These are phyloP conservation scores for Zaprionus tsacasi DNA, from an alignment of 1,140 invertebrate species.

Conservation along the genomic window DNA sequence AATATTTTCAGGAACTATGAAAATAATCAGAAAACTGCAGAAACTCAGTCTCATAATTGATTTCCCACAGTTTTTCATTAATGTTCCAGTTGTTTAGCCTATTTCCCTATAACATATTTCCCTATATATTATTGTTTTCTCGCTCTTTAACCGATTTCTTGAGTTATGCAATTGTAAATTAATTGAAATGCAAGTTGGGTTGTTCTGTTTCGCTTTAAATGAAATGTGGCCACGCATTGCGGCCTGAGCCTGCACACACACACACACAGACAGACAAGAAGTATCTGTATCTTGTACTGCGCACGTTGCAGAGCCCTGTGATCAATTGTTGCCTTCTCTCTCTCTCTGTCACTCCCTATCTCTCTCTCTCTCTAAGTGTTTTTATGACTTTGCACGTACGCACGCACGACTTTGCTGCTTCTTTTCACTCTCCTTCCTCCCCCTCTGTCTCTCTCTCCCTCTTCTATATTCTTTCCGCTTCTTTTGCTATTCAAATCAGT, in stretches of 20 bases:
- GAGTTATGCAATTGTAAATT: slow-evolving; percentile 59
- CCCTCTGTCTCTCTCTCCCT: background rate
- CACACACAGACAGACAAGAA: slow-evolving; percentile 4
- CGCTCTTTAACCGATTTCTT: background rate
- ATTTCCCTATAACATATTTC: background rate
- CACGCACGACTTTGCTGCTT: slow-evolving; percentile 4
- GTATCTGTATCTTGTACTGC: slow-evolving; percentile 27
- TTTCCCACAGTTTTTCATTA: background rate
- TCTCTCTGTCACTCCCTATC: no score
- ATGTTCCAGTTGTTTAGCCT: background rate
- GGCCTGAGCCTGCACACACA: slow-evolving; percentile 34
- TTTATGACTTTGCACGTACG: slow-evolving; percentile 71
- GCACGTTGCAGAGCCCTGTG: slow-evolving; percentile 32
- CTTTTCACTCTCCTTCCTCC: background rate
- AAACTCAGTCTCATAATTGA: background rate
- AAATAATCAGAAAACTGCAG: no score
- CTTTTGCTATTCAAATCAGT: slow-evolving; percentile 33
- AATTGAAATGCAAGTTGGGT: slow-evolving; percentile 68
- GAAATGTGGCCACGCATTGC: slow-evolving; percentile 71
- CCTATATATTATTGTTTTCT: background rate
- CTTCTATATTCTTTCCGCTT: background rate
- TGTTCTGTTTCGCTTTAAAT: slow-evolving; percentile 49
- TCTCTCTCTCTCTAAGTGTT: slow-evolving; percentile 13
- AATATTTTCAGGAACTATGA: no score
- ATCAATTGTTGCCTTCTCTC: slow-evolving; percentile 35